These are phyloP conservation scores for Corydoras sp. DNA, from an alignment of 2,113 vertebrate species.

Conservation along the genomic window DNA sequence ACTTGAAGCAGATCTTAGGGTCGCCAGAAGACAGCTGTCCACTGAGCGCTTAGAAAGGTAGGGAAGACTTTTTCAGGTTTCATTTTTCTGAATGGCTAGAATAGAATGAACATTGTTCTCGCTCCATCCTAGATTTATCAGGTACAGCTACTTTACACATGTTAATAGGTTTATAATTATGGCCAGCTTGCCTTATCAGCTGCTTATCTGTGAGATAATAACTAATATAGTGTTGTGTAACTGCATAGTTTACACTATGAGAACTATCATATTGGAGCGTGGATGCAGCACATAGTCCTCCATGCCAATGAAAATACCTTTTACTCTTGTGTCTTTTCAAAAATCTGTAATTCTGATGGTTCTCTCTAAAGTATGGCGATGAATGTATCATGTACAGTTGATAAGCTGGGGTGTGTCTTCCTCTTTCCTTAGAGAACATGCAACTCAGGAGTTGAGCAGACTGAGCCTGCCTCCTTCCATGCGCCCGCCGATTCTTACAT, in stretches of 20 bases:
- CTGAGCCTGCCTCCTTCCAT: slow-evolving; percentile 32
- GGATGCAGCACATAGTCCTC: too few relatives aligned
- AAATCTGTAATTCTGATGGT: too few relatives aligned
- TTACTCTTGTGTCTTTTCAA: too few relatives aligned
- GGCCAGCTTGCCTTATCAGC: too few relatives aligned
- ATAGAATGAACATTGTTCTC: not conserved
- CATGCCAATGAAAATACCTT: too few relatives aligned
- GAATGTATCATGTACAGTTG: too few relatives aligned
- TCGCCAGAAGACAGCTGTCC: slow-evolving; percentile 70
- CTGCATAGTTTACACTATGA: too few relatives aligned
- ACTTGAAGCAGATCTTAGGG: slow-evolving; percentile 66
- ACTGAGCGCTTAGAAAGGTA: slow-evolving; percentile 73
- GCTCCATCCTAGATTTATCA: not conserved
- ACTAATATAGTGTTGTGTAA: too few relatives aligned
- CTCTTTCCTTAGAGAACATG: slow-evolving; percentile 33
- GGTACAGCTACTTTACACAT: not conserved
- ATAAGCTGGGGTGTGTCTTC: not conserved
- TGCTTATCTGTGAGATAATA: too few relatives aligned
- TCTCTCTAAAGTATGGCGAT: too few relatives aligned
- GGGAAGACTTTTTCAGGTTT: slow-evolving; percentile 1
- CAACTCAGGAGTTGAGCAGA: slow-evolving; percentile 34
- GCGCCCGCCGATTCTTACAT: slow-evolving; percentile 25
- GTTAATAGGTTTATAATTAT: too few relatives aligned
- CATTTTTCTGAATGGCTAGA: not conserved
- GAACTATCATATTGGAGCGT: too few relatives aligned